These are phyloP conservation scores for Drosophila recens DNA, from an alignment of 2,888 invertebrate genomes.

Conservation along the genomic window DNA sequence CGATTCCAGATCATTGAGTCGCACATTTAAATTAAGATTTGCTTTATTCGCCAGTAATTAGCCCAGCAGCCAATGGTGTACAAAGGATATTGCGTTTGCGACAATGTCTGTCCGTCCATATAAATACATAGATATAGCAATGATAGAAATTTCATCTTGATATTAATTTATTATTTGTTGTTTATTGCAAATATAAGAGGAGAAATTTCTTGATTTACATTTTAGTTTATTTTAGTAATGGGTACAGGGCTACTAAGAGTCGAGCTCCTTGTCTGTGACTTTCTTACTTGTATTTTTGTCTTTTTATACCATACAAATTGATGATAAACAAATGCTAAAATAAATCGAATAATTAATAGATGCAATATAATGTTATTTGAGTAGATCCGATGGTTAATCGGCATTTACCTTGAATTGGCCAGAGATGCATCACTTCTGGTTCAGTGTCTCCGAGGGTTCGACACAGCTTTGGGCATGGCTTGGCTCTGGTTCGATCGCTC, in stretches of 20 bases:
- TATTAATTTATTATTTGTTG: no score
- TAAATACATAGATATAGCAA: no score
- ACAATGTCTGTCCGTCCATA: background rate
- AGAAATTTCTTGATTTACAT: no score
- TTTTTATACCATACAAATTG: conserved; percentile 31
- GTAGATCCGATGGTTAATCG: background rate
- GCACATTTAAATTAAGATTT: conserved; percentile 80
- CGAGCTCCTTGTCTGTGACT: background rate
- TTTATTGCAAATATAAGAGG: no score
- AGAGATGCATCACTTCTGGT: conserved; percentile 40
- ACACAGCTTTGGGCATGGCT: background rate
- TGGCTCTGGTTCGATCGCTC: background rate
- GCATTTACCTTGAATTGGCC: conserved; percentile 26
- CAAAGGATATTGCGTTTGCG: background rate
- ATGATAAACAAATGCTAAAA: no score
- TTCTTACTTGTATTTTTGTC: conserved; percentile 45
- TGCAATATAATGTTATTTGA: background rate
- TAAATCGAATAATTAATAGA: no score
- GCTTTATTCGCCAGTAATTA: conserved; percentile 69
- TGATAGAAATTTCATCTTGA: no score
- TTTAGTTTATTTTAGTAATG: no score
- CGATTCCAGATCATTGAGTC: conserved; percentile 78
- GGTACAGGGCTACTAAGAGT: background rate
- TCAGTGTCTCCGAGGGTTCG: conserved; percentile 16
- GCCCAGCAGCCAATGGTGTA: background rate